Percentiles rank a stretch among this genome's conserved stretches.
Conservation (phyloP, 2,113 vertebrate species). For the Gymnarchus niloticus region DNA sequence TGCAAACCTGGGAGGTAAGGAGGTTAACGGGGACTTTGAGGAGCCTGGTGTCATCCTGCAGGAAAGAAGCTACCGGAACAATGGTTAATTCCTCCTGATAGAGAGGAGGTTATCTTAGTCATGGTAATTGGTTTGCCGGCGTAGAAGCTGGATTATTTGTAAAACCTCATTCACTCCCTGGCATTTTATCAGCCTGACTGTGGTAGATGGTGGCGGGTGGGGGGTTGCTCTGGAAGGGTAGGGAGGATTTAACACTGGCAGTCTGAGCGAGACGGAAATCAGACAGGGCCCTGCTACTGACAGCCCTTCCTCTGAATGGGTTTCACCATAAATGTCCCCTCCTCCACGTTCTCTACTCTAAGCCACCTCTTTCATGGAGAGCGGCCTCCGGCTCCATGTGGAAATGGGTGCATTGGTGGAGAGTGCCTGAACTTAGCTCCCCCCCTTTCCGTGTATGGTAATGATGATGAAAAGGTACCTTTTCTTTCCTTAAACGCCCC, state of each 20-base stretch:
- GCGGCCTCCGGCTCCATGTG: constrained; percentile 7
- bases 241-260: constrained; percentile 54
- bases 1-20: constrained; percentile 17
- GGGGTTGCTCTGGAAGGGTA: constrained; percentile 37
- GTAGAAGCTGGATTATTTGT: constrained; percentile 65
- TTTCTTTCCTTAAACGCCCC: constrained; percentile 28
- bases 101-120: constrained; percentile 67
- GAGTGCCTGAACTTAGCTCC: constrained; percentile 41
- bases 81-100: constrained; percentile 44
- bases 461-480: constrained; percentile 51
- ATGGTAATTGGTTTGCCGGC: constrained; percentile 71
- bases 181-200: constrained; percentile 64
- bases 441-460: constrained; percentile 51
- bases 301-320: constrained; percentile 39
- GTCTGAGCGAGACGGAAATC: constrained; percentile 41
- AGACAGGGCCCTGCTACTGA: no score
- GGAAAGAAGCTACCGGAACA: constrained; percentile 43
- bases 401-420: constrained; percentile 15
- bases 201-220: constrained; percentile 40
- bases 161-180: constrained; percentile 63
- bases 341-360: constrained; percentile 13
- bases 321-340: constrained; percentile 25
- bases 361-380: constrained; percentile 22
- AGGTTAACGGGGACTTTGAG: constrained; percentile 41
- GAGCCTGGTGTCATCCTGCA: constrained; percentile 27